These are phyloP conservation scores for Arge pagana DNA, from an alignment of 2,888 invertebrate genomes.

Conservation along the genomic window DNA sequence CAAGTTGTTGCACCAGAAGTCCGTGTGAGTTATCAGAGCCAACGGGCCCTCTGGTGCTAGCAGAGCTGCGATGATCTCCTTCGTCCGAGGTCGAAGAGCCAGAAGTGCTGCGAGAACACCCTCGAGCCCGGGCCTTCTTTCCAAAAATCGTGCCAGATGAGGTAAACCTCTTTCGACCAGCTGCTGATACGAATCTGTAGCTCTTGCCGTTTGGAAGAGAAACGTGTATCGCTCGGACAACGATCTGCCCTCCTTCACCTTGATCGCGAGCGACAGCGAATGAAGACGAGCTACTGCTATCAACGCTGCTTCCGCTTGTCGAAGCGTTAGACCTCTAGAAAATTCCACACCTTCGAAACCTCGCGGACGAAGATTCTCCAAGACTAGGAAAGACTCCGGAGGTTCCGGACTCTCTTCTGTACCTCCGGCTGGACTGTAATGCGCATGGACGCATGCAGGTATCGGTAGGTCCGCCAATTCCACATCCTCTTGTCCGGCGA, in stretches of 20 bases:
- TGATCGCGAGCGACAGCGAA: slow-evolving; percentile 71
- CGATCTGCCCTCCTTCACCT: slow-evolving; percentile 61
- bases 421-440: slow-evolving; percentile 62
- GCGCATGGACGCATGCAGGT: slow-evolving; percentile 72
- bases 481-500: slow-evolving; percentile 39
- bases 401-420: slow-evolving; percentile 57
- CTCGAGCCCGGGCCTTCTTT: slow-evolving; percentile 68
- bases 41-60: slow-evolving; percentile 74
- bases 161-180: slow-evolving; percentile 78
- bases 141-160: slow-evolving; percentile 73
- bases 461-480: slow-evolving; percentile 65
- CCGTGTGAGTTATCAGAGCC: slow-evolving; percentile 79
- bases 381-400: slow-evolving; percentile 71
- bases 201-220: slow-evolving; percentile 77
- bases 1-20: slow-evolving; percentile 84
- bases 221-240: slow-evolving; percentile 67
- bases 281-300: slow-evolving; percentile 75
- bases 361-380: slow-evolving; percentile 73
- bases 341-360: slow-evolving; percentile 72
- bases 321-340: slow-evolving; percentile 68
- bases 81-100: slow-evolving; percentile 68
- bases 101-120: slow-evolving; percentile 66
- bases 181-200: slow-evolving; percentile 80
- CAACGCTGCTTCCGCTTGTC: slow-evolving; percentile 72
- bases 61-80: slow-evolving; percentile 72